Percentiles rank a stretch among this genome's conserved stretches.
phyloP scores from a whole-genome alignment of 2,888 invertebrate species.

The Lagria hirta region DNA sequence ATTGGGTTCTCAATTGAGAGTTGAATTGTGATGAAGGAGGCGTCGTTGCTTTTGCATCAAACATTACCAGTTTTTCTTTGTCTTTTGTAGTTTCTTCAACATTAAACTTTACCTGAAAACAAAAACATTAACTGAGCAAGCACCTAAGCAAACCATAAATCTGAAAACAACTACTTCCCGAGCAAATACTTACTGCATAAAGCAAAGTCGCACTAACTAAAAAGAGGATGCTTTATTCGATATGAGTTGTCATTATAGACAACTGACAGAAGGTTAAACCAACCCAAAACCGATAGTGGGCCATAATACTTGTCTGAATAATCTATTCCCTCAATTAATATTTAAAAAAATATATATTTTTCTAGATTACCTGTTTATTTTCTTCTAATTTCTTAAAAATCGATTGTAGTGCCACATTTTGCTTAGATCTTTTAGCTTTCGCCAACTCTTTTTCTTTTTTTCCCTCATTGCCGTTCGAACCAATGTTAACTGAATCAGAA shows the following conservation, averaged over 20 bases:
- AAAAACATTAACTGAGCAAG: background rate
- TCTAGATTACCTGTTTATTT: conserved; percentile 60
- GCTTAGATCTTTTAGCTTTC: conserved; percentile 59
- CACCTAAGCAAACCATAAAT: background rate
- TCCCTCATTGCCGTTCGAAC: conserved; percentile 31
- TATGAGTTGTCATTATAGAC: background rate
- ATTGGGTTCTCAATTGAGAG: conserved; percentile 34
- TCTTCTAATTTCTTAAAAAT: conserved; percentile 72
- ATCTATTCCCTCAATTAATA: background rate
- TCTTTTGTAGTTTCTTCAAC: conserved; percentile 42
- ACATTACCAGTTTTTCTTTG: conserved; percentile 22
- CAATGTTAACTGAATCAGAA: conserved; percentile 12
- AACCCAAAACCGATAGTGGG: background rate
- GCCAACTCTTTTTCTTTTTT: conserved; percentile 34
- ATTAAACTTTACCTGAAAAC: conserved; percentile 49
- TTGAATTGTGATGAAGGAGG: conserved; percentile 27
- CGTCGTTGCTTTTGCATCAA: conserved; percentile 31
- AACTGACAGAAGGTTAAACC: background rate
- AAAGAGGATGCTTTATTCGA: too few species aligned
- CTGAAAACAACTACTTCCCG: background rate
- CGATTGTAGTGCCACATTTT: conserved; percentile 80
- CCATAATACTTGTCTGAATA: background rate
- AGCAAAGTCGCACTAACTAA: too few species aligned
- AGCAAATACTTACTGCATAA: conserved; percentile 5
- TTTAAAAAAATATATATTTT: background rate